Conservation (phyloP, 2,113 vertebrate species). For the Smithornis capensis region DNA sequence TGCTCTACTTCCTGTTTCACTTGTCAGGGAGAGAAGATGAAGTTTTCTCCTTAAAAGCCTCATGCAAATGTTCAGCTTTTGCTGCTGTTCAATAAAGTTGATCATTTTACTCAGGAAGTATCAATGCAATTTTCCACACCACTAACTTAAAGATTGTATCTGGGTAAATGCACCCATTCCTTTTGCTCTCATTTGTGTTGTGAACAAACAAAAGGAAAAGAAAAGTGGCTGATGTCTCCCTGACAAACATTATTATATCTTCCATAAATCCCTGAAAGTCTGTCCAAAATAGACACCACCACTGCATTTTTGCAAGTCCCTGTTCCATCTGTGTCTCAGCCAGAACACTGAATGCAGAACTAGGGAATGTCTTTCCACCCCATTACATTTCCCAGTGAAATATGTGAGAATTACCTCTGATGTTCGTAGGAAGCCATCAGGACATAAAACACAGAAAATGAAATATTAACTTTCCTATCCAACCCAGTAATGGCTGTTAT, state of each 20-base stretch:
- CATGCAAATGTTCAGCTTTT: constrained; percentile 33
- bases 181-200: not conserved
- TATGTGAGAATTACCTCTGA: constrained; percentile 50
- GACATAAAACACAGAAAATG: constrained; percentile 65
- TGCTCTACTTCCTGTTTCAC: not conserved
- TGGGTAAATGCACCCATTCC: not conserved
- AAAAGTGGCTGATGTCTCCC: not conserved
- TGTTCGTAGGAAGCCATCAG: constrained; percentile 41
- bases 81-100: constrained; percentile 56
- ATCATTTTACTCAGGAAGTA: constrained; percentile 38
- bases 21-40: not conserved
- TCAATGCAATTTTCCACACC: constrained; percentile 64
- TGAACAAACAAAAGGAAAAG: not conserved
- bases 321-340: constrained; percentile 19
- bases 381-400: constrained; percentile 64
- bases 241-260: not conserved
- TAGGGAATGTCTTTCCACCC: constrained; percentile 53
- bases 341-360: not conserved
- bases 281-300: constrained; percentile 7
- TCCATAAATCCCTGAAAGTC: not conserved
- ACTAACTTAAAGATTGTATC: constrained; percentile 43
- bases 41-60: constrained; percentile 10
- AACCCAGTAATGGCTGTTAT: constrained; percentile 28
- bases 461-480: constrained; percentile 58
- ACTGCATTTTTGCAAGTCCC: not conserved